These are phyloP conservation scores for Ceratotherium simum DNA, from an alignment of 2,113 vertebrate genomes.

Conservation along the genomic window DNA sequence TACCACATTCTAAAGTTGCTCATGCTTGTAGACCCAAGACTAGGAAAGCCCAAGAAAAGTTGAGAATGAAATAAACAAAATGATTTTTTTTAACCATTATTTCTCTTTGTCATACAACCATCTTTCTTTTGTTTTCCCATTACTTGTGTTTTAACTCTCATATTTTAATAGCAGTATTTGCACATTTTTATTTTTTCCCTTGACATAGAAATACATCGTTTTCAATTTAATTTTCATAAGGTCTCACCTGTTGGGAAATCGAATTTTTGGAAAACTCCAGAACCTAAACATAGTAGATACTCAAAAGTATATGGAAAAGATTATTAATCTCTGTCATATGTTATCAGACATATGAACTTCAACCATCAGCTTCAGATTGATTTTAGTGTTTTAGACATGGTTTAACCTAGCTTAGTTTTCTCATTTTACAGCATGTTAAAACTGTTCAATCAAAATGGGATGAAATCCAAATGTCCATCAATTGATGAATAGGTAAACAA, in stretches of 20 bases:
- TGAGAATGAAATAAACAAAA: neutral
- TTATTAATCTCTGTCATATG: neutral
- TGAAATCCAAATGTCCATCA: neutral
- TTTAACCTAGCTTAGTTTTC: neutral
- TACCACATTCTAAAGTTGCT: conserved; percentile 4
- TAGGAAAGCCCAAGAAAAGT: neutral
- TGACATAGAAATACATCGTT: conserved; percentile 22
- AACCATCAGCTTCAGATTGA: neutral
- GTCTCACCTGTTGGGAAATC: neutral
- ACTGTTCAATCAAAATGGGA: neutral
- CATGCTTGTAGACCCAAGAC: neutral
- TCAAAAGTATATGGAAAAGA: neutral
- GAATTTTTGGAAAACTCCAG: neutral
- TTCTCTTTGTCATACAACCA: neutral
- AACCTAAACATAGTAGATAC: neutral
- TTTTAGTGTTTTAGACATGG: neutral
- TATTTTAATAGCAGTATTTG: neutral
- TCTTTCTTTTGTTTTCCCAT: neutral
- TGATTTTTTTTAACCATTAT: neutral
- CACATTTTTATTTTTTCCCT: neutral
- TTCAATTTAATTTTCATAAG: neutral
- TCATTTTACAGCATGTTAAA: neutral
- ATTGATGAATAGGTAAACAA: neutral
- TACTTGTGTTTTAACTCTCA: neutral
- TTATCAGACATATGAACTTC: conserved; percentile 19